A percentile compares a stretch with the other conserved stretches of the same genome.
These are phyloP conservation scores for Labeo catla DNA, from an alignment of 2,113 vertebrate genomes.

Conservation along the genomic window DNA sequence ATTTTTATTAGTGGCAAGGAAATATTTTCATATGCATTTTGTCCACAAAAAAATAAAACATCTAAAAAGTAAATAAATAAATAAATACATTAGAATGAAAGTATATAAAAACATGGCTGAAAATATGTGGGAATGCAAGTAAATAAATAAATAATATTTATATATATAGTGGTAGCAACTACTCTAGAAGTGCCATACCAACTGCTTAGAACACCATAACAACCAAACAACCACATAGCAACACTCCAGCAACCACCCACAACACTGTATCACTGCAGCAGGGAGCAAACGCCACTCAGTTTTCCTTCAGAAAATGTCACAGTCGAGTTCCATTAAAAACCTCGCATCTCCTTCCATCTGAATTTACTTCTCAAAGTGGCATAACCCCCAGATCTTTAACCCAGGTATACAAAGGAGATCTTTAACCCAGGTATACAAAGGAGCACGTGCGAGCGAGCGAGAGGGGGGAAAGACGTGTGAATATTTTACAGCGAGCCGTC, in stretches of 20 bases:
- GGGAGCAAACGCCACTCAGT: neutral
- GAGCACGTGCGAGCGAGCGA: neutral
- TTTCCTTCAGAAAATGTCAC: neutral
- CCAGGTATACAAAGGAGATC: slow-evolving; percentile 44
- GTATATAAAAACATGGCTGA: too few relatives aligned
- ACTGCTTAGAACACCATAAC: neutral
- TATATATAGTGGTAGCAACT: neutral
- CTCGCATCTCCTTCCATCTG: neutral
- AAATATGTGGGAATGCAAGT: too few relatives aligned
- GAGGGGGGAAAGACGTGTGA: slow-evolving; percentile 50
- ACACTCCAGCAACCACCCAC: neutral
- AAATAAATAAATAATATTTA: too few relatives aligned
- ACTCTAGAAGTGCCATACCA: neutral
- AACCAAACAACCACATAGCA: too few relatives aligned
- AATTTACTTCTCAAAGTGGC: slow-evolving; percentile 42
- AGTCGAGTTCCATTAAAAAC: neutral
- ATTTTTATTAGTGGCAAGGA: too few relatives aligned
- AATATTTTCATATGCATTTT: too few relatives aligned
- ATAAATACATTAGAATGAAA: too few relatives aligned
- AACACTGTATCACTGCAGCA: neutral
- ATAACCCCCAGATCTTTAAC: slow-evolving; percentile 40
- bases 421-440: slow-evolving; percentile 45
- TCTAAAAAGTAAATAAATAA: too few relatives aligned
- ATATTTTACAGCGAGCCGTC: slow-evolving; percentile 63
- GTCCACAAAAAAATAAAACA: too few relatives aligned